Conservation (phyloP, 2,113 vertebrate genomes). For the Lycocorax pyrrhopterus region DNA sequence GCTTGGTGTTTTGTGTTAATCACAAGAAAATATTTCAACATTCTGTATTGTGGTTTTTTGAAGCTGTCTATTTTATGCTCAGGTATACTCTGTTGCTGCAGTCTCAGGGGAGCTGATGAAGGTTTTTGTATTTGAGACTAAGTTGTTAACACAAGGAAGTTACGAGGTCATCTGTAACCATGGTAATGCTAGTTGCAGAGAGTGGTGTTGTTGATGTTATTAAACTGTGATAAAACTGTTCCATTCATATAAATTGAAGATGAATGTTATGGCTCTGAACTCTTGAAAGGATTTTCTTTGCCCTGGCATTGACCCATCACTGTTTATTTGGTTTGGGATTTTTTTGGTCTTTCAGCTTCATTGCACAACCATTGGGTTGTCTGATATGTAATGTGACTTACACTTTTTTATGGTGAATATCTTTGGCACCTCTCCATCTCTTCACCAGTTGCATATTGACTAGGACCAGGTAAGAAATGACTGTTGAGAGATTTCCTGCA, state of each 20-base stretch:
- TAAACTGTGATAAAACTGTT: not conserved
- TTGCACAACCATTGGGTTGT: not conserved
- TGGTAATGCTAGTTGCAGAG: not conserved
- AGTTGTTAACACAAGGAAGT: not conserved
- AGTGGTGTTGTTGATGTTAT: not conserved
- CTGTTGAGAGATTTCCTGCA: not conserved
- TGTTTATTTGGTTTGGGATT: not conserved
- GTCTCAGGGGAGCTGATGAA: not conserved
- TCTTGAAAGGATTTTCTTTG: not conserved
- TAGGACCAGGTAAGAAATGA: not conserved
- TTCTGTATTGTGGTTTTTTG: not conserved
- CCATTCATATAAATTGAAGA: not conserved
- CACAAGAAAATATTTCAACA: not conserved
- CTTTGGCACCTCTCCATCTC: not conserved
- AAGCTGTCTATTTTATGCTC: not conserved
- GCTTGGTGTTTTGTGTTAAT: not conserved
- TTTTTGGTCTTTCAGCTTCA: not conserved
- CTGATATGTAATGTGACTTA: not conserved
- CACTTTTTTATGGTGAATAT: not conserved
- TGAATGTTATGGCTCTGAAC: not conserved
- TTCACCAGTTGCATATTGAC: not conserved
- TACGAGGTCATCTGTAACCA: fast-evolving
- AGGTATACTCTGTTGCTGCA: not conserved
- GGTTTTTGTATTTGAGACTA: not conserved
- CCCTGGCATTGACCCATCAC: not conserved